Percentiles rank a stretch among this genome's conserved stretches.
Evolutionary conservation across 2,888 invertebrate genomes (phyloP).

Genomic region (Prosapia bicincta): DNA sequence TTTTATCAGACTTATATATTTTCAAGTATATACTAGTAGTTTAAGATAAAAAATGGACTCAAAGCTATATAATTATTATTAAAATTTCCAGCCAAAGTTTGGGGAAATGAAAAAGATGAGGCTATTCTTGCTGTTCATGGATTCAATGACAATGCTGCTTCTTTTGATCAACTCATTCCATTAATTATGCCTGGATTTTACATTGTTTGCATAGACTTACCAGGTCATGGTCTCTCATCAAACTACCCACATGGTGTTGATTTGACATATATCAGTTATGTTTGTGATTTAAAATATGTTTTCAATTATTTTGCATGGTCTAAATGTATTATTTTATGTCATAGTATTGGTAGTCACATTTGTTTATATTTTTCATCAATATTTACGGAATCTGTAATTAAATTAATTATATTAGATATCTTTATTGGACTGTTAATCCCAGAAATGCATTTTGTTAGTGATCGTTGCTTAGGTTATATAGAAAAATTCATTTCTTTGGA

Average conservation of each 20-base stretch:
- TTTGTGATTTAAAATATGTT: constrained; percentile 40
- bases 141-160: constrained; percentile 44
- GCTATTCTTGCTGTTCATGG: constrained; percentile 46
- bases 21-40: too few species aligned
- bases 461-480: constrained; percentile 30
- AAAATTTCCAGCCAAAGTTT: constrained; percentile 37
- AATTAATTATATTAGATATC: constrained; percentile 41
- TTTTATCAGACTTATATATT: too few species aligned
- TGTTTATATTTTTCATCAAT: constrained; percentile 36
- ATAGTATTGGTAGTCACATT: constrained; percentile 47
- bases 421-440: constrained; percentile 35
- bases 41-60: too few species aligned
- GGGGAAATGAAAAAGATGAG: constrained; percentile 37
- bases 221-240: constrained; percentile 46
- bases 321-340: constrained; percentile 42
- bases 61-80: not conserved
- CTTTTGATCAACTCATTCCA: constrained; percentile 46
- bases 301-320: constrained; percentile 44
- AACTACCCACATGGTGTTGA: constrained; percentile 43
- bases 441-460: constrained; percentile 26
- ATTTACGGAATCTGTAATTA: constrained; percentile 38
- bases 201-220: constrained; percentile 45
- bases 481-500: constrained; percentile 35
- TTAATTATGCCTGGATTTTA: constrained; percentile 41
- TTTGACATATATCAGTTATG: constrained; percentile 42